Conservation (phyloP, 2,888 invertebrate species). For the Spilarctia lutea region DNA sequence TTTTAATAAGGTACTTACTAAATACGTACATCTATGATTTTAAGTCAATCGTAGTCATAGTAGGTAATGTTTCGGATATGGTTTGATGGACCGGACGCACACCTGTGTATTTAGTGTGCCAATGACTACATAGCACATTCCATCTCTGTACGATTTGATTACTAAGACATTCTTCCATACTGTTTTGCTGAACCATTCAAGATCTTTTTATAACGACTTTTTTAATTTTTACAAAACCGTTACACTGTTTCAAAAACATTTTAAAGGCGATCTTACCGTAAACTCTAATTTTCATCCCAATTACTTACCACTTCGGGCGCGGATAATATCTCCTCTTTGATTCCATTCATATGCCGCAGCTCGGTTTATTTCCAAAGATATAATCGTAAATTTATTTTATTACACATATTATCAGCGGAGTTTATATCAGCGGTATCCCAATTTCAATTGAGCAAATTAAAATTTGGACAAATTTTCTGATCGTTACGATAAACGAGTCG, state of each 20-base stretch:
- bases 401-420: slow-evolving; percentile 48
- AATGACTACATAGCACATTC: slow-evolving; percentile 67
- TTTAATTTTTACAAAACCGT: slow-evolving; percentile 31
- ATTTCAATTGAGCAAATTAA: slow-evolving; percentile 60
- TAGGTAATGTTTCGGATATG: slow-evolving; percentile 70
- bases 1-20: slow-evolving; percentile 19
- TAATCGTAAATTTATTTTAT: slow-evolving; percentile 58
- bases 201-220: slow-evolving; percentile 23
- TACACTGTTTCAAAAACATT: slow-evolving; percentile 14
- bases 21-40: slow-evolving; percentile 33
- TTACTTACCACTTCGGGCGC: slow-evolving; percentile 49
- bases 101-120: slow-evolving; percentile 73
- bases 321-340: slow-evolving; percentile 48
- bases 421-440: slow-evolving; percentile 56
- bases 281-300: slow-evolving; percentile 50
- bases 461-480: slow-evolving; percentile 55
- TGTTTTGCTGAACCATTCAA: slow-evolving; percentile 33
- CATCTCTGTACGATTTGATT: slow-evolving; percentile 57
- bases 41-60: slow-evolving; percentile 27
- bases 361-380: slow-evolving; percentile 51
- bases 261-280: slow-evolving; percentile 33
- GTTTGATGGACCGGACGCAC: slow-evolving; percentile 79
- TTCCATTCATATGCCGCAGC: slow-evolving; percentile 53
- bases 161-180: slow-evolving; percentile 45
- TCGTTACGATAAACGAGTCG: slow-evolving; percentile 55